Percentiles rank a stretch among this genome's conserved stretches.
Evolutionary conservation across 2,113 vertebrate genomes (phyloP).

Genomic region (Bostrychus sinensis): DNA sequence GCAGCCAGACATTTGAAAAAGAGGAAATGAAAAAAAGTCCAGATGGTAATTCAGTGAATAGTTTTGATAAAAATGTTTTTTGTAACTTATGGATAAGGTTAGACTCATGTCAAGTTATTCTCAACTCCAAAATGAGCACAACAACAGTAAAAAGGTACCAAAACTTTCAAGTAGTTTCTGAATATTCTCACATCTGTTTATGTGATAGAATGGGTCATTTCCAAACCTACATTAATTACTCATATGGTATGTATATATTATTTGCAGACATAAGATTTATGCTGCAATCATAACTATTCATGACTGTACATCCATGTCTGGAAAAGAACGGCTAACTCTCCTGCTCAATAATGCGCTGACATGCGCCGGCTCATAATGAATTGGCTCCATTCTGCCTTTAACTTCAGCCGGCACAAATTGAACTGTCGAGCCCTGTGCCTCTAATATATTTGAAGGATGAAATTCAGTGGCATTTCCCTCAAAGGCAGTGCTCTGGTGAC

Average conservation of each 20-base stretch:
- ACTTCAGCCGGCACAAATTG: slow-evolving; percentile 30
- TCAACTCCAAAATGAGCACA: too few relatives aligned
- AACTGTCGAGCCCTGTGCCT: slow-evolving; percentile 20
- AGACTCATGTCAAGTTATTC: too few relatives aligned
- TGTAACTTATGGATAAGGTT: too few relatives aligned
- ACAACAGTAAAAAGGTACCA: too few relatives aligned
- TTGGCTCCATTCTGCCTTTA: not conserved
- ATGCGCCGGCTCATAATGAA: not conserved
- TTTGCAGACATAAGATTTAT: not conserved
- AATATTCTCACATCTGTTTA: not conserved
- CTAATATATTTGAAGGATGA: slow-evolving; percentile 26
- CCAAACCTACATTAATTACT: not conserved
- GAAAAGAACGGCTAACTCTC: not conserved
- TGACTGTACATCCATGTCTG: not conserved
- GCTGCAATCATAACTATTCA: not conserved
- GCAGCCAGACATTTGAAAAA: too few relatives aligned
- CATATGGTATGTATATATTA: not conserved
- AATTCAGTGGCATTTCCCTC: slow-evolving; percentile 33
- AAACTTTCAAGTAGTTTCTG: too few relatives aligned
- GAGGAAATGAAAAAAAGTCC: too few relatives aligned
- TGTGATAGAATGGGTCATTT: not conserved
- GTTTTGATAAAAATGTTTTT: too few relatives aligned
- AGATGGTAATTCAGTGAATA: too few relatives aligned
- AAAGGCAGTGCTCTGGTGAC: slow-evolving; percentile 19
- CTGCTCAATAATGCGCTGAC: slow-evolving; percentile 1